Evolutionary conservation across 1,140 invertebrate species (phyloP).

Genomic region (Bradynema listronoti): DNA sequence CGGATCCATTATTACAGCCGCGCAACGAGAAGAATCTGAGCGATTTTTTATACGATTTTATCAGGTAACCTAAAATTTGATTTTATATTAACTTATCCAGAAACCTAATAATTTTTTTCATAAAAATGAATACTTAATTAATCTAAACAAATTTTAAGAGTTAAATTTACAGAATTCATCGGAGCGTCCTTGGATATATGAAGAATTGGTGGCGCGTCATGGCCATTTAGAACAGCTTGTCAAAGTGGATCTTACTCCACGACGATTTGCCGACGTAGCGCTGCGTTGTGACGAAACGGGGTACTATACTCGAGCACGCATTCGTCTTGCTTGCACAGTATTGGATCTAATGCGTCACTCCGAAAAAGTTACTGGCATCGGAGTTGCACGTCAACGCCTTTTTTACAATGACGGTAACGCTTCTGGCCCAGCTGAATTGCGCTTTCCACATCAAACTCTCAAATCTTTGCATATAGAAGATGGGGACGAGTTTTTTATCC

Average conservation of each 20-base stretch:
- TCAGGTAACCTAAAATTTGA: no score
- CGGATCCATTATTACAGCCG: conserved; percentile 11
- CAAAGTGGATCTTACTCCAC: conserved; percentile 24
- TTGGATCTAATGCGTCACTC: conserved; percentile 15
- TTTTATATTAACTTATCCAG: no score
- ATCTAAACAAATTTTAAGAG: not conserved
- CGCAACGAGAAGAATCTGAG: conserved; percentile 22
- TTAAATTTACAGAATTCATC: not conserved
- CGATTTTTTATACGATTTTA: not conserved
- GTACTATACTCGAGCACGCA: not conserved
- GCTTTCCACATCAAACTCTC: conserved; percentile 18
- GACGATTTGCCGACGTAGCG: conserved; percentile 11
- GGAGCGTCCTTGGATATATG: conserved; percentile 5
- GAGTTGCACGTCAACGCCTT: conserved; percentile 13
- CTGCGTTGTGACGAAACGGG: conserved; percentile 24
- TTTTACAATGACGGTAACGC: conserved; percentile 15
- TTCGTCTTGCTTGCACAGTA: conserved; percentile 15
- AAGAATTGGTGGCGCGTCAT: conserved; percentile 11
- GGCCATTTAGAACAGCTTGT: conserved; percentile 23
- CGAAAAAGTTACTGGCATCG: conserved; percentile 16
- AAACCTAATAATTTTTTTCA: not conserved
- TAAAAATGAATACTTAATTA: not conserved
- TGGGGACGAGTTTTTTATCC: conserved; percentile 22
- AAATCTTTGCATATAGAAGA: conserved; percentile 21
- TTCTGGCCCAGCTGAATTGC: conserved; percentile 17